Conservation (phyloP, 2,888 invertebrate species). For the Cheilosia urbana region DNA sequence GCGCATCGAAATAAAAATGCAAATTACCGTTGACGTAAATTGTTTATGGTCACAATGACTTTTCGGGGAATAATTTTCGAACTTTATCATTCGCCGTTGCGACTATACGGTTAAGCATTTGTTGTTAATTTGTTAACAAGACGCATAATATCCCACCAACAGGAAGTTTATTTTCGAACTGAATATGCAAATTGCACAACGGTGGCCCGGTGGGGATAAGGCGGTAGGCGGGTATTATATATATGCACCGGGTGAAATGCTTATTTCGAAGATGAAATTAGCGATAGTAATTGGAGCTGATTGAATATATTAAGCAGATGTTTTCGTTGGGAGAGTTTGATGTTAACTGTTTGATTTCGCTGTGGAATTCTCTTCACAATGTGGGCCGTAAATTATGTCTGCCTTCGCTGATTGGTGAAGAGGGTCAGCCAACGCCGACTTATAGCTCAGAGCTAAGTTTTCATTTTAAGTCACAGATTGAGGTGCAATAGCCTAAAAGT, state of each 20-base stretch:
- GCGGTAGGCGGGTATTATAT: not conserved
- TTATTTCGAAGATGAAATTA: not conserved
- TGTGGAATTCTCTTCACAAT: too few relatives aligned
- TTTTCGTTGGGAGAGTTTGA: too few relatives aligned
- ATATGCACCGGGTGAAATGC: not conserved
- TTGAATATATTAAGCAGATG: too few relatives aligned
- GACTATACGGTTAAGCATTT: constrained; percentile 1
- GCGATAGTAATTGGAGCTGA: not conserved
- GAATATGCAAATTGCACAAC: constrained; percentile 4
- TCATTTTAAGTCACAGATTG: too few relatives aligned
- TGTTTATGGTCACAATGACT: constrained; percentile 59
- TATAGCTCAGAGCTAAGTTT: too few relatives aligned
- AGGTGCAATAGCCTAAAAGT: too few relatives aligned
- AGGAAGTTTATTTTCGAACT: constrained; percentile 14
- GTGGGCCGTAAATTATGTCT: too few relatives aligned
- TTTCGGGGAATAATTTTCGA: constrained; percentile 34
- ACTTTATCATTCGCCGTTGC: constrained; percentile 24
- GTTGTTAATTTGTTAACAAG: constrained; percentile 25
- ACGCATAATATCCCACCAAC: not conserved
- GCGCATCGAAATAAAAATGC: constrained; percentile 34
- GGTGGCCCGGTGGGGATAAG: not conserved
- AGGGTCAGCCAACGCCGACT: too few relatives aligned
- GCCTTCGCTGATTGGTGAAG: too few relatives aligned
- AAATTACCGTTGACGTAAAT: constrained; percentile 44
- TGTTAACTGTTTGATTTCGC: too few relatives aligned